These are phyloP conservation scores for Paramormyrops hopkinsi DNA, from an alignment of 2,797 vertebrate genomes.

Conservation along the genomic window DNA sequence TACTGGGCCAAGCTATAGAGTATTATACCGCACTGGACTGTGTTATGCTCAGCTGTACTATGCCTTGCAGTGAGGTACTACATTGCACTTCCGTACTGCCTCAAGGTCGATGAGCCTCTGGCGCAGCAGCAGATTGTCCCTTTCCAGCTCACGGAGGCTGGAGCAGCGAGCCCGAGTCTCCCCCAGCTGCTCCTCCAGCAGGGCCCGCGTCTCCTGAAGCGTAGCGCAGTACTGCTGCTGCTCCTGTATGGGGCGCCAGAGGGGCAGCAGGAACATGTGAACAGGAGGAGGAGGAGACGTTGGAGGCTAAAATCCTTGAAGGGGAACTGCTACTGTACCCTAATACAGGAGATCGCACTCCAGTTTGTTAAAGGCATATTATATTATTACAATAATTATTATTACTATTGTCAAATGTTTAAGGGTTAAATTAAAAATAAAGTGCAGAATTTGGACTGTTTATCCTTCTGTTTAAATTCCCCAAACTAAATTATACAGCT, in stretches of 20 bases:
- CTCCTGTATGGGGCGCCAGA: constrained; percentile 61
- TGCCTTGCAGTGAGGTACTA: neutral
- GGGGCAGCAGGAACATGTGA: neutral
- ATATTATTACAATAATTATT: neutral
- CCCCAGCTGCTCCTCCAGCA: constrained; percentile 76
- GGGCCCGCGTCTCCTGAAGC: constrained; percentile 74
- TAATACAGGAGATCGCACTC: neutral
- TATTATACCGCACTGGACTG: neutral
- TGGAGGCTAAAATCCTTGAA: neutral
- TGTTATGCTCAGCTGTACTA: neutral
- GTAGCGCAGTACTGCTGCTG: constrained; percentile 71
- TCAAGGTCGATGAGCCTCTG: constrained; percentile 67
- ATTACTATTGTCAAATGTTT: neutral
- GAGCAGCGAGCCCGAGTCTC: constrained; percentile 66
- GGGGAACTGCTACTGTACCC: neutral
- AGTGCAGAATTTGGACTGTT: neutral
- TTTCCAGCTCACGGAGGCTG: constrained; percentile 69
- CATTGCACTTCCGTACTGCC: constrained; percentile 47
- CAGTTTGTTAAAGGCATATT: neutral
- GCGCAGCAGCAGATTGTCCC: constrained; percentile 72
- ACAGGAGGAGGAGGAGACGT: neutral
- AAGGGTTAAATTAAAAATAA: neutral
- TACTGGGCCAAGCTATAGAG: neutral
- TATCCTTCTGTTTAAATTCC: neutral
- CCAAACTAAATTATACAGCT: neutral